Evolutionary conservation across 1,140 invertebrate species (phyloP).

Genomic region (Hypothenemus hampei): DNA sequence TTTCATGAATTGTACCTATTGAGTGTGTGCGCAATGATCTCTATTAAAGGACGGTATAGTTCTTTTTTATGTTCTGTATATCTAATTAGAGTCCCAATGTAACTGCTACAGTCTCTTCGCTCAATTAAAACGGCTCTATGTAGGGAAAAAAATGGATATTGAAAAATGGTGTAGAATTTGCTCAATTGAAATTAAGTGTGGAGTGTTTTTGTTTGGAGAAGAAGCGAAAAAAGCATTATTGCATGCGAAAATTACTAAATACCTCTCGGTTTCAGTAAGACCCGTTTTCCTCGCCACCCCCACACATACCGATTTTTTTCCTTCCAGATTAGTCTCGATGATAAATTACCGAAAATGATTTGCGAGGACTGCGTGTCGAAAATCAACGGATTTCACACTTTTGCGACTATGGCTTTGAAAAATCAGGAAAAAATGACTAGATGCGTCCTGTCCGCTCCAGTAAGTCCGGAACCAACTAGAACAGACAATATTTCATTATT

Average conservation of each 20-base stretch:
- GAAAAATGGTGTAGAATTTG: conserved; percentile 50
- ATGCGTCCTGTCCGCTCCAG: conserved; percentile 42
- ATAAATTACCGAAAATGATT: conserved; percentile 54
- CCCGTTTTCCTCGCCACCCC: neutral
- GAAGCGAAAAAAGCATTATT: conserved; percentile 50
- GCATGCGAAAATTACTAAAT: conserved; percentile 53
- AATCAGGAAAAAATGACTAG: conserved; percentile 52
- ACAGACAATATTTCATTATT: conserved; percentile 47
- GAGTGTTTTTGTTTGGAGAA: conserved; percentile 50
- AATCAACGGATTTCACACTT: conserved; percentile 52
- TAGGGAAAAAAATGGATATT: conserved; percentile 33
- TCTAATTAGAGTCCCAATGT: conserved; percentile 22
- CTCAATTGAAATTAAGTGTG: conserved; percentile 46
- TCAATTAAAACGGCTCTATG: conserved; percentile 27
- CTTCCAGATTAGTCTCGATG: conserved; percentile 42
- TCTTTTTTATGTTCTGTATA: conserved; percentile 26
- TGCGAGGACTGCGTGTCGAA: conserved; percentile 51
- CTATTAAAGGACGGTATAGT: conserved; percentile 36
- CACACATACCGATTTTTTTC: conserved; percentile 7
- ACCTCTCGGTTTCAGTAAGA: conserved; percentile 51
- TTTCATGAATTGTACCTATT: conserved; percentile 42
- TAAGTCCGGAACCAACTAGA: conserved; percentile 39
- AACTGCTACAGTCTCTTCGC: conserved; percentile 10
- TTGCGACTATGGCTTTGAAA: conserved; percentile 53
- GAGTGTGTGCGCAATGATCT: conserved; percentile 40